These are phyloP conservation scores for Coptotermes formosanus DNA, from an alignment of 1,140 invertebrate genomes.

Conservation along the genomic window DNA sequence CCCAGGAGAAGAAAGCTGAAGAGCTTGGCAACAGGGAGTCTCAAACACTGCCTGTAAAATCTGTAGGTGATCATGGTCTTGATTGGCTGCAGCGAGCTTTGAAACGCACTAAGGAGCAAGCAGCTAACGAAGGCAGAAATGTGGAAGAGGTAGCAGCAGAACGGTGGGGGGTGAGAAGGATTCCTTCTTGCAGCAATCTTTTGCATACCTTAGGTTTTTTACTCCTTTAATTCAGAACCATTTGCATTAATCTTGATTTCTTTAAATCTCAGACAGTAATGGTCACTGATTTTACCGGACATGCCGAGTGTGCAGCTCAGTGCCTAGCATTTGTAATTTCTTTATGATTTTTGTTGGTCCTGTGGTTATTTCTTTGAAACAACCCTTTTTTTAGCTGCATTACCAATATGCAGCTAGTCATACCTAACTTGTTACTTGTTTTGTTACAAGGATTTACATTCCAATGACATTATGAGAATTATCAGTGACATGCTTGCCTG, in stretches of 20 bases:
- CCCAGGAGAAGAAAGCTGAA: slow-evolving; percentile 45
- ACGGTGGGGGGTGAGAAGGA: slow-evolving; percentile 59
- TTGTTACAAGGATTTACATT: too few species aligned
- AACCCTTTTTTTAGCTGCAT: too few species aligned
- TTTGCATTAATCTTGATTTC: too few species aligned
- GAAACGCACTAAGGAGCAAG: slow-evolving; percentile 57
- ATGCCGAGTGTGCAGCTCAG: too few species aligned
- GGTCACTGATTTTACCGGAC: too few species aligned
- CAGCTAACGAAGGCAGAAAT: slow-evolving; percentile 53
- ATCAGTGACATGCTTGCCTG: too few species aligned
- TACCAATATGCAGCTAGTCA: not conserved
- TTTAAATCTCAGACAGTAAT: too few species aligned
- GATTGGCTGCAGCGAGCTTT: slow-evolving; percentile 60
- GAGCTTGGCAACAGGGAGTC: slow-evolving; percentile 36
- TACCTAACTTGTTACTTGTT: not conserved
- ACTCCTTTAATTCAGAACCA: too few species aligned
- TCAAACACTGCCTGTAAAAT: slow-evolving; percentile 25
- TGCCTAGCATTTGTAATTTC: too few species aligned
- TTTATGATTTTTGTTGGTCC: too few species aligned
- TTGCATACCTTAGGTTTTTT: not conserved
- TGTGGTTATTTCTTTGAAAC: too few species aligned
- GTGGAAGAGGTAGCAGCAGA: slow-evolving; percentile 62
- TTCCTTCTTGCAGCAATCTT: slow-evolving; percentile 25
- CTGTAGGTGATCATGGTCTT: slow-evolving; percentile 48
- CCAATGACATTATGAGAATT: too few species aligned